A percentile compares a stretch with the other conserved stretches of the same genome.
These are phyloP conservation scores for Cybosia mesomella DNA, from an alignment of 2,888 invertebrate genomes.

Conservation along the genomic window DNA sequence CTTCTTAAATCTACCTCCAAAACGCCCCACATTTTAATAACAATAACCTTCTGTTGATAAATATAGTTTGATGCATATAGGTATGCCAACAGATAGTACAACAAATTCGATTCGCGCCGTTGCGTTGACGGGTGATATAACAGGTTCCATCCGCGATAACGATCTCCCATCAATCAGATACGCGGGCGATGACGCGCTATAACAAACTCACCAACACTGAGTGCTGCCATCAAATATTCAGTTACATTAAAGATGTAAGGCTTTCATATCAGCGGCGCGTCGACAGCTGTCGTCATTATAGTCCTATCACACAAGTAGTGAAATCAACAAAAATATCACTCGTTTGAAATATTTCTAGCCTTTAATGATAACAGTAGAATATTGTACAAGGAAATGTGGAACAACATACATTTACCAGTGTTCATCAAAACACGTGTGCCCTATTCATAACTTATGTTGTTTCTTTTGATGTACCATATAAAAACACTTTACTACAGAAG, in stretches of 20 bases:
- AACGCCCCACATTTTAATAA: background rate
- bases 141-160: background rate
- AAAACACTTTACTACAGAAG: too few species aligned
- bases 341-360: background rate
- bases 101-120: background rate
- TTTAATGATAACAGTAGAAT: background rate
- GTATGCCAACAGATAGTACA: background rate
- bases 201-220: background rate
- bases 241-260: slow-evolving; percentile 4
- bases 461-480: background rate
- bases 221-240: slow-evolving; percentile 1
- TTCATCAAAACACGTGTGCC: background rate
- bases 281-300: background rate
- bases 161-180: background rate
- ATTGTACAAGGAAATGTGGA: background rate
- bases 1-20: too few species aligned
- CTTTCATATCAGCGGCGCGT: background rate
- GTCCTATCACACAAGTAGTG: background rate
- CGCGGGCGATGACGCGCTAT: background rate
- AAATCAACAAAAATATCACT: background rate
- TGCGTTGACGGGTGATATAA: background rate
- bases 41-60: background rate
- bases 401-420: background rate
- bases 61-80: background rate
- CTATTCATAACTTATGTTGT: background rate